Base-by-base conservation (phyloP, 1,140 invertebrate species). In the Trichonephila clavata region DNA sequence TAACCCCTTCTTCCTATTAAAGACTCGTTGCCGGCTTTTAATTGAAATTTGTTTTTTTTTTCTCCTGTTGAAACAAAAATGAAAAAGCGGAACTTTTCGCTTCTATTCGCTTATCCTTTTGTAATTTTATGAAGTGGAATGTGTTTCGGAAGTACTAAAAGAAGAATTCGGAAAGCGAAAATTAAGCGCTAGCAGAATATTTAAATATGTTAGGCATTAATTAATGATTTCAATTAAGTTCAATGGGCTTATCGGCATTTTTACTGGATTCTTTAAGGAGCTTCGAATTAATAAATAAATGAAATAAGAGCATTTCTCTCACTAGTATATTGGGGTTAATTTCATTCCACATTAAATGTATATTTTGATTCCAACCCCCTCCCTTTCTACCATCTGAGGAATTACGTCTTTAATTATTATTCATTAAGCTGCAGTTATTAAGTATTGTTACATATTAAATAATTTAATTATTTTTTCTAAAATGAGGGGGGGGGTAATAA, bases 1-100 rank as follows among this genome's bases (percentile, higher is more conserved):
- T 92, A 86, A 92, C 91, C 91, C 80, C 80, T 86, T 92, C 91
- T 32, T 71, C 59, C 83, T 92, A 65, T 92, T 92, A 92, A 92
- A 59, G 83, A 50, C 83, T 92, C 80, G 91, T 86, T 65, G 91
- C 32, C 63, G 91, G 57, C 81, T 61, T 84, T 92, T 92, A 92
- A 92, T 92, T 86, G 91, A 86, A 92, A 63, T 61, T 63, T 32
- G 50, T 20, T 39, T 90, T 84, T 27, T 32, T 50, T 43, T 43
- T 18, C 43, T 43, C 32, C 14, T 24, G 27, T 21, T 21, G 27
- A 88, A 24, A 86, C n/a, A 86, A 86, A 61, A 59, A 60, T 24
- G 59, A 84, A 86, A 86, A 63, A 86, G 27, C 84, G 84, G 84
- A 60, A 86, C 57, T 86, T 27, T 87, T 87, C 27, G 59, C 86